Base-by-base conservation (phyloP, 2,797 vertebrate genomes). In the Thalassophryne amazonica region DNA sequence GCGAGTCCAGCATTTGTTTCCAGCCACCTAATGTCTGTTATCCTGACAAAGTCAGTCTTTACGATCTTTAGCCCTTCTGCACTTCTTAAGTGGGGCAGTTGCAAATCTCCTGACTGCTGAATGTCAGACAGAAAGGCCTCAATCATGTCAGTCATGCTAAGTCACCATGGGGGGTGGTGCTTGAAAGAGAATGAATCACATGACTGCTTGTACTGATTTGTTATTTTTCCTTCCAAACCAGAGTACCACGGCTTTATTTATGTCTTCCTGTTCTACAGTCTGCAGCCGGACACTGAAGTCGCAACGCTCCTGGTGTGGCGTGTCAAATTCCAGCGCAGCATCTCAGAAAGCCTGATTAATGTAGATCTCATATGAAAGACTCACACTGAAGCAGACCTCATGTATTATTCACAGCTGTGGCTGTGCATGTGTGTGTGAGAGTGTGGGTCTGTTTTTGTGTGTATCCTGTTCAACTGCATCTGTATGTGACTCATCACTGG, bases 321-420 rank as follows among this genome's bases (percentile, higher is more conserved):
- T 33, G 69, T 69, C 58, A 24, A 60, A 59, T 37, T 6, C 32
- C 20, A 9, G 41, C 53, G 63, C 55, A 30, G 58, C 58, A 34
- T 59, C 53, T 10, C 33, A 63, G 28, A 51, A 76, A 38, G 25
- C 60, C 19, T 70, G 72, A 81, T 86, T 83, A 79, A 78, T 81
- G 75, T 28, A 72, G 79, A 77, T 77, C 59, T 80, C 62, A 54
- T 72, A 73, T 75, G 72, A 67, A 74, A 76, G 53, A 39, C 20
- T 15, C 9, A 10, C 59, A 61, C 57, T 29, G 42, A 55, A 63
- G 50, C 60, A 45, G 56, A 25, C 22, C 52, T 65, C 63, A 78
- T 85, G 69, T 50, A 59, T 82, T 77, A 80, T 88, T 84, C 71
- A 83, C 61, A 18, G 35, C 35, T 2, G 17, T 11, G 7, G 20